Evolutionary conservation across 2,797 vertebrate species (phyloP), one percentile per base, ranked within the genome.

Genomic region (Graptemys geographica): DNA sequence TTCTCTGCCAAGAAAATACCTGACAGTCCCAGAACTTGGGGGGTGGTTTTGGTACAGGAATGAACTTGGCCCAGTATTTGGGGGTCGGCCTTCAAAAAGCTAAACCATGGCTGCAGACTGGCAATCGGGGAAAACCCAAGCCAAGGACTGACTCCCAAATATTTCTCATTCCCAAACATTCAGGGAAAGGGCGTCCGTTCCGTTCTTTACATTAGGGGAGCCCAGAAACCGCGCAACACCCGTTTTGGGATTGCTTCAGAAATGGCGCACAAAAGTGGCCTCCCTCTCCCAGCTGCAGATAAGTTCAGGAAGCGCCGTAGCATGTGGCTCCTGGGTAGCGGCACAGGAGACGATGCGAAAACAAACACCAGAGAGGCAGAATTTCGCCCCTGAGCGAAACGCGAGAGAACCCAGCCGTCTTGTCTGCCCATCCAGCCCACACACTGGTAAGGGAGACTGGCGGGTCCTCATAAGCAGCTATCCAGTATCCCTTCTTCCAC

Each of bases 1-100:
- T 90, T 80, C 79, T 76, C 88, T 85, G 90, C 91, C 95, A 95
- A 95, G 93, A 95, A 96, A 97, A 96, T 97, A 97, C 89, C 97
- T 96, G 95, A 94, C 88, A 88, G 91, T 57, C 89, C 53, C 79
- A 91, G 93, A n/a, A 85, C 84, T 47, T 11, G 53, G 37, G 89
- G 10, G 18, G 83, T 41, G 72, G 21, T 85, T 81, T 47, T 0
- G 0, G 25, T 25, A 78, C 28, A 57, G 88, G 79, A 80, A 21
- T 3, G 89, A 18, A 0, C 4, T 8, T 27, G 9, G 25, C 21
- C 12, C 6, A 31, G 52, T 6, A 51, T 52, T 62, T 18, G 62
- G 62, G 11, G 16, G 25, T 19, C 18, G 25, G 47, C 4, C 33
- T 88, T 81, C 57, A 27, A n/a, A 80, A 47, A 80, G 53, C 72